Conservation (phyloP, 2,888 invertebrate genomes). For the Synanthedon formicaeformis region DNA sequence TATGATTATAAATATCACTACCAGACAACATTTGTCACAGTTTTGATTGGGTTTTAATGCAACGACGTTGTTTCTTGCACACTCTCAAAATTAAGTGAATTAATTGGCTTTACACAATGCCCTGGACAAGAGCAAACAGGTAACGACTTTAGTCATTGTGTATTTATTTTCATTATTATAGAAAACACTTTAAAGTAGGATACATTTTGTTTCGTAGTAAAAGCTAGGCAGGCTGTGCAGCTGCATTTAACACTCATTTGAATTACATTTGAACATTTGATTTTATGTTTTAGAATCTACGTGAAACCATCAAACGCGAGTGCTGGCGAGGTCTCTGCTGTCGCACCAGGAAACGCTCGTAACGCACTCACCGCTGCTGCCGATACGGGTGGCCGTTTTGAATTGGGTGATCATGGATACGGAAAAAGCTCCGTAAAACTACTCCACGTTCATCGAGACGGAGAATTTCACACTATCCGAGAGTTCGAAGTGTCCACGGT, state of each 20-base stretch:
- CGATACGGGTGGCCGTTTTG: slow-evolving; percentile 66
- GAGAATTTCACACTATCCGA: slow-evolving; percentile 75
- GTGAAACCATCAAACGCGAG: slow-evolving; percentile 62
- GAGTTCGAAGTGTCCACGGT: slow-evolving; percentile 81
- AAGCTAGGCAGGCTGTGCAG: no score
- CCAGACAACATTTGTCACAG: slow-evolving; percentile 26
- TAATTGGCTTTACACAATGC: slow-evolving; percentile 35
- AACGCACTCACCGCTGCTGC: slow-evolving; percentile 43
- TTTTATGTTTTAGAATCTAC: slow-evolving; percentile 45
- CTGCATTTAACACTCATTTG: no score
- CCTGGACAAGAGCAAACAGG: slow-evolving; percentile 66
- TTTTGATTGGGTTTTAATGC: slow-evolving; percentile 34
- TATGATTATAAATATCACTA: slow-evolving; percentile 42
- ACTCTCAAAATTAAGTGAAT: slow-evolving; percentile 58
- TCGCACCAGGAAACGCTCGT: slow-evolving; percentile 12
- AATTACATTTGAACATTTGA: no score
- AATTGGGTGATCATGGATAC: slow-evolving; percentile 75
- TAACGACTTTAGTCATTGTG: slow-evolving; percentile 12
- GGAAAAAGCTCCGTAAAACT: slow-evolving; percentile 83
- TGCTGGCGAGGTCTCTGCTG: slow-evolving; percentile 23
- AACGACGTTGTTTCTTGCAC: slow-evolving; percentile 51
- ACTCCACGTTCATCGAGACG: slow-evolving; percentile 77
- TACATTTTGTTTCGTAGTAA: no score
- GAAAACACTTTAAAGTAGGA: no score
- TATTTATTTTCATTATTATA: no score